Evolutionary conservation across 2,888 invertebrate species (phyloP).

Genomic region (Diadromus collaris): DNA sequence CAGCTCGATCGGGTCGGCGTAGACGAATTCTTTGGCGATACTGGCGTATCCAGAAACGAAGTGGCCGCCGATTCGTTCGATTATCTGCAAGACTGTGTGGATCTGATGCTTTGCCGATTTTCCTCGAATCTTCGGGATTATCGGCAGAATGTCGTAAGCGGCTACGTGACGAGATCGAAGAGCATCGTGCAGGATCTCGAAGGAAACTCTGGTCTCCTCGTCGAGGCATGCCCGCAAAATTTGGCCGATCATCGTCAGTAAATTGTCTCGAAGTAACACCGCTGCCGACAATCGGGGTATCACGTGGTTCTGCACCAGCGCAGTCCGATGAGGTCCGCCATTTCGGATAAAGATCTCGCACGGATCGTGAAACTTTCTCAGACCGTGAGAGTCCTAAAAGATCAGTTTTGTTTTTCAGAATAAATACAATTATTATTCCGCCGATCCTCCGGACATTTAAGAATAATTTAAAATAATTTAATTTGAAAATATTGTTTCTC

Average conservation of each 20-base stretch:
- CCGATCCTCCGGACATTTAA: too few relatives aligned
- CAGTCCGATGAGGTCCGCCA: not conserved
- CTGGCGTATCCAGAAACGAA: slow-evolving; percentile 48
- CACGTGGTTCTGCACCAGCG: not conserved
- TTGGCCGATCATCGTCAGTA: slow-evolving; percentile 45
- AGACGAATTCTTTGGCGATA: slow-evolving; percentile 41
- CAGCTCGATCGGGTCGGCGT: not conserved
- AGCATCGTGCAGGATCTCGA: slow-evolving; percentile 44
- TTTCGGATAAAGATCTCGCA: not conserved
- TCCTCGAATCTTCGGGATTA: slow-evolving; percentile 27
- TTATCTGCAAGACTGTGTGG: slow-evolving; percentile 38
- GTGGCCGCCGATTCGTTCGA: slow-evolving; percentile 37
- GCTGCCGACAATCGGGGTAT: slow-evolving; percentile 37
- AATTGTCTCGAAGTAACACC: slow-evolving; percentile 43
- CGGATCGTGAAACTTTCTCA: not conserved
- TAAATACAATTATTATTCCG: not conserved
- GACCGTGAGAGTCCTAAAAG: slow-evolving; percentile 2
- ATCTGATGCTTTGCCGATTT: slow-evolving; percentile 42
- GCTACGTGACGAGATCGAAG: slow-evolving; percentile 38
- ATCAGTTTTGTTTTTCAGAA: not conserved
- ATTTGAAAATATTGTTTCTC: too few relatives aligned
- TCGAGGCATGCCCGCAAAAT: slow-evolving; percentile 41
- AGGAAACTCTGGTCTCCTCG: slow-evolving; percentile 45
- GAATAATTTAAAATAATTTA: too few relatives aligned
- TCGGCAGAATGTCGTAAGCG: slow-evolving; percentile 44